These are phyloP conservation scores for Ctenoplectra terminalis DNA, from an alignment of 1,140 invertebrate species.

Conservation along the genomic window DNA sequence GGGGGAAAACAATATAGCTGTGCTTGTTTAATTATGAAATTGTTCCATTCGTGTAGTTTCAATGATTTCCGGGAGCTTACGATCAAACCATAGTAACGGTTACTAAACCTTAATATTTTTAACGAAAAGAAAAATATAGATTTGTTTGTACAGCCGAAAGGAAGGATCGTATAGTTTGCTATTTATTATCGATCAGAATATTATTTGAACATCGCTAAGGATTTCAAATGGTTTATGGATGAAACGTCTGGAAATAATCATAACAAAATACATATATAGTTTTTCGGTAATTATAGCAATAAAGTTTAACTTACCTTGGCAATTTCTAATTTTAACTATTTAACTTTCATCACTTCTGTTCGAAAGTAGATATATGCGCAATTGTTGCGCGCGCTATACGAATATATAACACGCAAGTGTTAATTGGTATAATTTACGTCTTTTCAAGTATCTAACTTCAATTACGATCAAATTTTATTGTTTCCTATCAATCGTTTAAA, in stretches of 20 bases:
- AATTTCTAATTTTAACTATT: slow-evolving; percentile 30
- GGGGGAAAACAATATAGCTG: background rate
- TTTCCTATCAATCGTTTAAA: background rate
- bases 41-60: background rate
- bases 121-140: too few relatives aligned
- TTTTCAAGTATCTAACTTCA: too few relatives aligned
- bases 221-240: background rate
- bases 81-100: too few relatives aligned
- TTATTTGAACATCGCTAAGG: background rate
- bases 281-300: slow-evolving; percentile 11
- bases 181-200: background rate
- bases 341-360: background rate
- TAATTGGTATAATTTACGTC: background rate
- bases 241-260: background rate
- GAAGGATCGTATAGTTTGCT: too few relatives aligned
- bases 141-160: too few relatives aligned
- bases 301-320: slow-evolving; percentile 5
- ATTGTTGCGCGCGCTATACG: background rate
- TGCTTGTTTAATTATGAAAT: background rate
- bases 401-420: background rate
- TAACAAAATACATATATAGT: slow-evolving; percentile 4
- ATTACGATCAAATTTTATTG: too few relatives aligned
- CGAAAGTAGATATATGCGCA: background rate
- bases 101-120: too few relatives aligned
- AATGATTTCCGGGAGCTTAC: background rate